Conservation (phyloP, 2,888 invertebrate genomes). For the Callimorpha dominula region DNA sequence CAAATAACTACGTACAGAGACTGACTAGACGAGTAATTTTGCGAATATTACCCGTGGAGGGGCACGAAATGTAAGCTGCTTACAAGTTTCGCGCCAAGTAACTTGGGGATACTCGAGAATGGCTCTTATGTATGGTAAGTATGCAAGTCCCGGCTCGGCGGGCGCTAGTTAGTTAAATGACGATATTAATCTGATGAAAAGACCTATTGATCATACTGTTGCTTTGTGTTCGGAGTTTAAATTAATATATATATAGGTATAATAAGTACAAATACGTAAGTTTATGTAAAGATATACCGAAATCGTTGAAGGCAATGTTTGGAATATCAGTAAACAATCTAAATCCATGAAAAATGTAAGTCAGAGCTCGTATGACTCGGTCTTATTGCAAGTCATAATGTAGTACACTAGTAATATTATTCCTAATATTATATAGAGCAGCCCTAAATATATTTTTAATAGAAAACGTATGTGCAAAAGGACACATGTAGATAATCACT, state of each 20-base stretch:
- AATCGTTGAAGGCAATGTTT: too few relatives aligned
- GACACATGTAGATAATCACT: slow-evolving; percentile 28
- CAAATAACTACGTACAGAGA: slow-evolving; percentile 77
- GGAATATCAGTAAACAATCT: too few relatives aligned
- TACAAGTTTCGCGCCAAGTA: slow-evolving; percentile 77
- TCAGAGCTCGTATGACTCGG: background rate
- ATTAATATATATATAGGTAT: slow-evolving; percentile 4
- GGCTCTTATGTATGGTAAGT: slow-evolving; percentile 64
- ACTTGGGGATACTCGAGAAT: slow-evolving; percentile 69
- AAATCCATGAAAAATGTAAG: background rate
- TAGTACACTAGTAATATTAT: background rate
- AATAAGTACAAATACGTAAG: too few relatives aligned
- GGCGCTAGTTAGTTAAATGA: slow-evolving; percentile 63
- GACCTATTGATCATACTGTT: slow-evolving; percentile 65
- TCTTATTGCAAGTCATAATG: background rate
- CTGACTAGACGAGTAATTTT: slow-evolving; percentile 77
- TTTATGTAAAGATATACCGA: too few relatives aligned
- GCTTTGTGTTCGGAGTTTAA: slow-evolving; percentile 25
- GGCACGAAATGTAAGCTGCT: slow-evolving; percentile 78
- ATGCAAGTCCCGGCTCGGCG: slow-evolving; percentile 56
- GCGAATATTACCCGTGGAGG: slow-evolving; percentile 74
- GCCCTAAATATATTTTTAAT: background rate
- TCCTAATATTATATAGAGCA: background rate
- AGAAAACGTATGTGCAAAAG: slow-evolving; percentile 18
- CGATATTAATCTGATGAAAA: slow-evolving; percentile 74